Conservation (phyloP, 1,140 invertebrate genomes). For the Atta texana region DNA sequence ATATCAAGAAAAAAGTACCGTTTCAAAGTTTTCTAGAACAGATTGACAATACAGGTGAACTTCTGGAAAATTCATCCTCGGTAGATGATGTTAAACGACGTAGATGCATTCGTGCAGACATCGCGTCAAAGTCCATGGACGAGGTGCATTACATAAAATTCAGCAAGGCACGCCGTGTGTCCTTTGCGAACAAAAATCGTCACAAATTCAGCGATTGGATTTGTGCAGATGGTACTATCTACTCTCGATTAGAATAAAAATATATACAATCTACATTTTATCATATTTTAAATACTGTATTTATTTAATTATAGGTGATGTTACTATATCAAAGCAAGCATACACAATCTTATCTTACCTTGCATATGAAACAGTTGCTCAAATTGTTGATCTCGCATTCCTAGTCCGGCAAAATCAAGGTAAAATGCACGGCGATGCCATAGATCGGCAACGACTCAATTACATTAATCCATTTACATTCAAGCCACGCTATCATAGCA, state of each 20-base stretch:
- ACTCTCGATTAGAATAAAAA: slow-evolving; percentile 5
- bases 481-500: slow-evolving; percentile 83
- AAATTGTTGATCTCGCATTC: slow-evolving; percentile 89
- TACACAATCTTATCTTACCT: slow-evolving; percentile 88
- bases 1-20: slow-evolving; percentile 73
- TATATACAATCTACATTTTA: neutral
- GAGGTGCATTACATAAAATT: slow-evolving; percentile 84
- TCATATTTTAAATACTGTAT: slow-evolving; percentile 23
- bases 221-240: slow-evolving; percentile 77
- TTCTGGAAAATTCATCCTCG: slow-evolving; percentile 75
- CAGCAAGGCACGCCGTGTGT: slow-evolving; percentile 86
- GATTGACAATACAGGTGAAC: slow-evolving; percentile 84
- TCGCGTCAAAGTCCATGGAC: slow-evolving; percentile 81
- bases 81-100: slow-evolving; percentile 82
- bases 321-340: slow-evolving; percentile 86
- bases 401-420: slow-evolving; percentile 88
- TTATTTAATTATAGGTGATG: slow-evolving; percentile 82
- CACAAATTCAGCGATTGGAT: slow-evolving; percentile 88
- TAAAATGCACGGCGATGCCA: slow-evolving; percentile 86
- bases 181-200: slow-evolving; percentile 85
- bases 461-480: slow-evolving; percentile 84
- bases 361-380: slow-evolving; percentile 90
- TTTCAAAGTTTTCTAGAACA: slow-evolving; percentile 76
- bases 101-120: slow-evolving; percentile 83
- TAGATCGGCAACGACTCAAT: slow-evolving; percentile 83